phyloP scores from a whole-genome alignment of 2,888 invertebrate species.

The Mimumesa dahlbomi region DNA sequence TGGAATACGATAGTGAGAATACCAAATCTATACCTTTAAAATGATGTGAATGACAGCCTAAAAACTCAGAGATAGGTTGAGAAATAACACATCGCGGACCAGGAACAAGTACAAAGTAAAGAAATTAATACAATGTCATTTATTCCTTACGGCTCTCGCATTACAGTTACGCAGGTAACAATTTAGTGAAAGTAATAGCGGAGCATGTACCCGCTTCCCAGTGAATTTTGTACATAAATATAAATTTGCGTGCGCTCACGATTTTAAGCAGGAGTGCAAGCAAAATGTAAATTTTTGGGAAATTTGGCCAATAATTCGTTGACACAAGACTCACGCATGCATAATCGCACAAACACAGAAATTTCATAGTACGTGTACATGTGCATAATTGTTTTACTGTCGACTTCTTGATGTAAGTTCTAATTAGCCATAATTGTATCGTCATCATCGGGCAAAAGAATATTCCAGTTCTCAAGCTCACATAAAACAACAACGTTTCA shows the following conservation, averaged over 20 bases:
- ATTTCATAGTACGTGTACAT: slow-evolving; percentile 19
- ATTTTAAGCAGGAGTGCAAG: slow-evolving; percentile 52
- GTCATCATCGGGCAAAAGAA: slow-evolving; percentile 55
- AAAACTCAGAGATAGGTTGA: no score
- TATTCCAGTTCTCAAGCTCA: slow-evolving; percentile 54
- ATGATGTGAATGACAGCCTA: no score
- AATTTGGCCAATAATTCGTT: slow-evolving; percentile 30
- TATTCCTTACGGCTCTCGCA: slow-evolving; percentile 67
- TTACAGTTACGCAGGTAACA: slow-evolving; percentile 65
- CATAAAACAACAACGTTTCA: slow-evolving; percentile 64
- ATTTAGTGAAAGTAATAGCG: slow-evolving; percentile 35
- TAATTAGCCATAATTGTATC: no score
- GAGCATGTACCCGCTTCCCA: slow-evolving; percentile 29
- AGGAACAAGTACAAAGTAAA: slow-evolving; percentile 44
- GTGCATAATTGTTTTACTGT: slow-evolving; percentile 23
- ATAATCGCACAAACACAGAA: slow-evolving; percentile 26
- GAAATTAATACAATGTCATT: slow-evolving; percentile 71
- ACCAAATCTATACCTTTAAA: no score
- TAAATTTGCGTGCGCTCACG: slow-evolving; percentile 47
- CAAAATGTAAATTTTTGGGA: slow-evolving; percentile 40
- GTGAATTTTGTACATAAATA: slow-evolving; percentile 40
- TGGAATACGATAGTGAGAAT: no score
- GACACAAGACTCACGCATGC: slow-evolving; percentile 39
- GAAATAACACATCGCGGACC: not conserved
- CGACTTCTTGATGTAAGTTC: no score